Conservation (phyloP, 2,888 invertebrate species). For the Coelinius sp. region DNA sequence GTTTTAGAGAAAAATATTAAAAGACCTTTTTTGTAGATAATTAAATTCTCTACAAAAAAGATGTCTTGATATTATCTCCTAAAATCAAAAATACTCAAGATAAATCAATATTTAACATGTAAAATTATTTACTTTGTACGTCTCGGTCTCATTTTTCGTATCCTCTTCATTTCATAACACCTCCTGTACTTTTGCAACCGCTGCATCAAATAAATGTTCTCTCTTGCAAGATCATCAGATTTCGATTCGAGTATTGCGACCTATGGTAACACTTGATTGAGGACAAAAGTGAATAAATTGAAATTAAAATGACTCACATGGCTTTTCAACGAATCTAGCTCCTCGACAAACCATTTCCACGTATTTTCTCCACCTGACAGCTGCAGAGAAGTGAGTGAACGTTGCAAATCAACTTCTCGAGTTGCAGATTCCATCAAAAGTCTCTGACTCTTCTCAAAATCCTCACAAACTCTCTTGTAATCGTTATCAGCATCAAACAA, state of each 20-base stretch:
- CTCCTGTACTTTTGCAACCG: conserved; percentile 56
- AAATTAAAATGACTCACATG: conserved; percentile 44
- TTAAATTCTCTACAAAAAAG: too few species aligned
- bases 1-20: too few species aligned
- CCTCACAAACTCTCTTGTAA: conserved; percentile 52
- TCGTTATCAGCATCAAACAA: conserved; percentile 51
- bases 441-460: conserved; percentile 54
- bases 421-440: conserved; percentile 51
- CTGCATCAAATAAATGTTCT: conserved; percentile 51
- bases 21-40: too few species aligned
- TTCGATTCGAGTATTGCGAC: conserved; percentile 50
- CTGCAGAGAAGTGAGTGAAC: conserved; percentile 45
- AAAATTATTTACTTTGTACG: neutral
- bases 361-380: conserved; percentile 48
- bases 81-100: too few species aligned
- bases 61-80: too few species aligned
- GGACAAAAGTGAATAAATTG: neutral
- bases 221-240: conserved; percentile 50
- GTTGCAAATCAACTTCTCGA: conserved; percentile 56
- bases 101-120: neutral
- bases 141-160: neutral
- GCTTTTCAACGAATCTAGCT: conserved; percentile 50
- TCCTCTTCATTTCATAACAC: neutral
- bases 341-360: conserved; percentile 44
- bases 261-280: conserved; percentile 39